phyloP scores from a whole-genome alignment of 2,113 vertebrate species.

The Labrus mixtus region DNA sequence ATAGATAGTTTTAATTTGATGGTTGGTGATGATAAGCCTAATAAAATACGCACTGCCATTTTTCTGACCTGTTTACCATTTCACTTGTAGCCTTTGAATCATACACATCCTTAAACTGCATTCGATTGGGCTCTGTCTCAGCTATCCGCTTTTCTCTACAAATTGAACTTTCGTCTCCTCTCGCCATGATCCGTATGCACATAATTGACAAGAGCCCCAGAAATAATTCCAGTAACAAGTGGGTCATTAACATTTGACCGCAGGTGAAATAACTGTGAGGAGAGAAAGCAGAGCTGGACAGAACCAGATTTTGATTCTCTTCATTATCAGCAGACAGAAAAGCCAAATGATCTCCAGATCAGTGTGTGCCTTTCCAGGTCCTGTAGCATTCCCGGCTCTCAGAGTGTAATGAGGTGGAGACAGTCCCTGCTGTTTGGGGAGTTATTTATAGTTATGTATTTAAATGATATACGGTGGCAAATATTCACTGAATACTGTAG shows the following conservation, averaged over 20 bases:
- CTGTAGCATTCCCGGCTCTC: conserved; percentile 94
- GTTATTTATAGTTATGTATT: conserved; percentile 92
- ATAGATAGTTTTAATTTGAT: no score
- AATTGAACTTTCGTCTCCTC: conserved; percentile 79
- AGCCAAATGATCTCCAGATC: conserved; percentile 89
- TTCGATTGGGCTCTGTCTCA: conserved; percentile 65
- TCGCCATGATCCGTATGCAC: conserved; percentile 81
- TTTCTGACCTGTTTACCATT: conserved; percentile 77
- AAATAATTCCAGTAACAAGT: background rate
- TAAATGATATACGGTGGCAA: conserved; percentile 93
- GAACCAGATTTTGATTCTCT: conserved; percentile 33
- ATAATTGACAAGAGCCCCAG: background rate
- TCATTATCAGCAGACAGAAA: conserved; percentile 80
- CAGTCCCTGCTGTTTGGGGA: conserved; percentile 90
- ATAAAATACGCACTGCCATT: conserved; percentile 34
- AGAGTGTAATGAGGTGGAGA: conserved; percentile 92
- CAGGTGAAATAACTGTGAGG: conserved; percentile 10
- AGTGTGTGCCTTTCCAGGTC: conserved; percentile 90
- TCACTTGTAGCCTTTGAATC: conserved; percentile 78
- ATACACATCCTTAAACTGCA: conserved; percentile 86
- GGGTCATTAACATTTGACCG: background rate
- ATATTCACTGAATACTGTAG: conserved; percentile 89
- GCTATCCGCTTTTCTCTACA: conserved; percentile 6
- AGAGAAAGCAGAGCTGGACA: conserved; percentile 3
- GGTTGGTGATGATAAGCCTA: no score